Evolutionary conservation across 2,888 invertebrate genomes (phyloP), one percentile per base, ranked within the genome.

Genomic region (Drosophila ezoana): DNA sequence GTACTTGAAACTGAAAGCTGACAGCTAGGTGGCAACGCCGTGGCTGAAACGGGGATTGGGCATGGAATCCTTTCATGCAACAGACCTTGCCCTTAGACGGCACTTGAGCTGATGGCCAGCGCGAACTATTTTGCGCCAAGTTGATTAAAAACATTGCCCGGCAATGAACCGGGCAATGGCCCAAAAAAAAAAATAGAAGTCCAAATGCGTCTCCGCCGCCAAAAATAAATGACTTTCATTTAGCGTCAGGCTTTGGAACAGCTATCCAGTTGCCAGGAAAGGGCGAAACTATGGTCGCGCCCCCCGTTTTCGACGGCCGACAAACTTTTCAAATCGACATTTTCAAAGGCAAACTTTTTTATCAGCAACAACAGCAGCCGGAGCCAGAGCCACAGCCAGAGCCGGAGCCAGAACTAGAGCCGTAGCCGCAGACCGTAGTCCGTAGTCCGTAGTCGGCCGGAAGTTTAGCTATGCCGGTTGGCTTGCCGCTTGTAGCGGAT

Each of bases 261-360:
- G 51, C 45, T 20, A 53, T 11, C 28, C 23, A 16, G 20, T 13
- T n/a, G 14, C 23, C 23, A 35, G 53, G 8, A 23, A 16, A 61
- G 63, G 70, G 66, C 62, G 65, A 82, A 88, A 89, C 89, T 89
- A 84, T 71, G 60, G 61, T 64, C 52, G 56, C 71, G 64, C 58
- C 76, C 37, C 57, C 49, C 56, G 57, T 47, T 79, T 75, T 63
- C 47, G 59, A 37, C 38, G 64, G 48, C 58, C 70, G 67, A 75
- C 64, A 76, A 88, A 89, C 84, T 85, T 85, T 85, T 85, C 85
- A 78, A 87, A 86, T 89, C 87, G 87, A 87, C 89, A 81, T 89
- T 84, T 89, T 85, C 86, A 86, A 85, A 84, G 88, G 86, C 88
- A 79, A 89, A 84, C 79, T 85, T 89, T 82, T 89, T 83, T 83